Percentiles rank a stretch among this genome's conserved stretches.
These are phyloP conservation scores for Amiota minor DNA, from an alignment of 2,888 invertebrate species.

Conservation along the genomic window DNA sequence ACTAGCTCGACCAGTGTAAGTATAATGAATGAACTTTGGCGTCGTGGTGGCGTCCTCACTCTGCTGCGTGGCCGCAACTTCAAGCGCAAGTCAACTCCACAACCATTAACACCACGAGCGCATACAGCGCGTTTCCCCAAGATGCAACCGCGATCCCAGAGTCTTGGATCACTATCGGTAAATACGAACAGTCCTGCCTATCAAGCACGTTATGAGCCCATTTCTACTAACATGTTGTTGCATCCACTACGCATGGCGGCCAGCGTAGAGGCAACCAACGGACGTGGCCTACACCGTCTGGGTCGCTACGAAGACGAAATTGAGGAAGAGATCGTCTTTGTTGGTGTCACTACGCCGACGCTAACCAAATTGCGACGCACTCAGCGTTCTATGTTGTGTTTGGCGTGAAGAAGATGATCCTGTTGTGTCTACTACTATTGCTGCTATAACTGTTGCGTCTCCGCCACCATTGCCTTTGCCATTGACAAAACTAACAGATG, in stretches of 20 bases:
- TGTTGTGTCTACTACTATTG: neutral
- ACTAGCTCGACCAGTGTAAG: constrained; percentile 66
- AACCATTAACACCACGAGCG: constrained; percentile 66
- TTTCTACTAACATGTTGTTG: constrained; percentile 60
- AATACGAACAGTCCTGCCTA: constrained; percentile 66
- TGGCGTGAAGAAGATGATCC: constrained; percentile 57
- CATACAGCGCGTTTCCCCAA: constrained; percentile 61
- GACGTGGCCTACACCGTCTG: constrained; percentile 56
- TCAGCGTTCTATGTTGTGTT: constrained; percentile 69
- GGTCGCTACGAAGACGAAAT: constrained; percentile 40
- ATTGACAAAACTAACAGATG: constrained; percentile 23
- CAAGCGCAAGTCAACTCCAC: constrained; percentile 71
- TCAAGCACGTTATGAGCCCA: constrained; percentile 66
- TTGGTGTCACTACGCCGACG: constrained; percentile 45
- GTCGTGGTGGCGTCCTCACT: constrained; percentile 72
- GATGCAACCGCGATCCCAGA: constrained; percentile 71
- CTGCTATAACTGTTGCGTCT: constrained; percentile 11
- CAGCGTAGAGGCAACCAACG: constrained; percentile 65
- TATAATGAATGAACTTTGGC: constrained; percentile 69
- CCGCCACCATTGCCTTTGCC: neutral
- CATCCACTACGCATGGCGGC: constrained; percentile 66
- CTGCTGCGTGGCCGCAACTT: constrained; percentile 71
- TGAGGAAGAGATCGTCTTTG: constrained; percentile 57
- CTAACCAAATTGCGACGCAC: constrained; percentile 66
- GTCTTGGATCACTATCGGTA: constrained; percentile 73